These are phyloP conservation scores for Silurus asotus DNA, from an alignment of 2,113 vertebrate species.

Conservation along the genomic window DNA sequence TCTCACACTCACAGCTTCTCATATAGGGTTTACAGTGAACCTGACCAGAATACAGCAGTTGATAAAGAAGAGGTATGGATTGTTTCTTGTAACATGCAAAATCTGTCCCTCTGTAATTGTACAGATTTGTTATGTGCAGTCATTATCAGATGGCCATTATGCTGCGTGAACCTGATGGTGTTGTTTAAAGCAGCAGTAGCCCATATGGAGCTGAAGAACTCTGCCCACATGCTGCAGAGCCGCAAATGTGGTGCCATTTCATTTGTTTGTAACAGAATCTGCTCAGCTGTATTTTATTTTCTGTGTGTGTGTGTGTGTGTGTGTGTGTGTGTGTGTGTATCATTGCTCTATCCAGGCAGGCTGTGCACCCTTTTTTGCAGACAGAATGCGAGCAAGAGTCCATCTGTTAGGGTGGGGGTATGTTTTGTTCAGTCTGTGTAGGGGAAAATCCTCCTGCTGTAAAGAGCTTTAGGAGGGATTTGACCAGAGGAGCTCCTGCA, in stretches of 20 bases:
- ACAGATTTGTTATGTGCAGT: neutral
- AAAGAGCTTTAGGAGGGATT: conserved; percentile 58
- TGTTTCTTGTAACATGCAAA: neutral
- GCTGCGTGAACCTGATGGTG: neutral
- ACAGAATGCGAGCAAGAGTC: conserved; percentile 15
- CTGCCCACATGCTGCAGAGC: conserved; percentile 10
- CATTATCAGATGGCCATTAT: neutral
- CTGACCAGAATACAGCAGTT: neutral
- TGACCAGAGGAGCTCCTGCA: neutral
- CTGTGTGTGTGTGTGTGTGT: conserved; percentile 1
- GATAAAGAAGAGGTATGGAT: neutral
- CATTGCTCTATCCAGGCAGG: neutral
- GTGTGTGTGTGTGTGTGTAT: neutral
- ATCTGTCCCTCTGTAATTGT: neutral
- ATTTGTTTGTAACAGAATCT: conserved; percentile 33
- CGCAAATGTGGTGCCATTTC: conserved; percentile 2
- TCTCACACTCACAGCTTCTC: neutral
- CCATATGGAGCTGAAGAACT: conserved; percentile 7
- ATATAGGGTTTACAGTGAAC: neutral
- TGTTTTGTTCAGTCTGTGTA: conserved; percentile 9
- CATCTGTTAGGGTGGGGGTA: conserved; percentile 60
- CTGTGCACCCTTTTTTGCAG: neutral
- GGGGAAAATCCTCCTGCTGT: conserved; percentile 56
- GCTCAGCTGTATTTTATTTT: neutral
- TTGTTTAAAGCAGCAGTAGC: neutral